Evolutionary conservation across 92 coral and sea anemone species (phyloP), one percentile per base, ranked within the genome.

Genomic region (Scolanthus callimorphus): DNA sequence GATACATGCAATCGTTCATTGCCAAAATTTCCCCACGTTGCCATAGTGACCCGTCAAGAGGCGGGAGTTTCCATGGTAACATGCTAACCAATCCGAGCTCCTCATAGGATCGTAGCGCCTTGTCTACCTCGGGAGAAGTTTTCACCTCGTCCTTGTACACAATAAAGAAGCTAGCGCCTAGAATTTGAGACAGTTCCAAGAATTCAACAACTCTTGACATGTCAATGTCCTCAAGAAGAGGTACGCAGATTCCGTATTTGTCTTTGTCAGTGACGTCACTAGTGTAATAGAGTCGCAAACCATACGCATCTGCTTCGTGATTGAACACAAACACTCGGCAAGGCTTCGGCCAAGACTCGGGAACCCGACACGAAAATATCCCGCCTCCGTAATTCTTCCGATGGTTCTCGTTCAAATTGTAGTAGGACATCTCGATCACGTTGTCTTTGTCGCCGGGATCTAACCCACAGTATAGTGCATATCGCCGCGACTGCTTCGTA

Each of bases 1-100:
- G 67, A 38, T 71, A 71, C 57, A 71, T 39, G n/a, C 78, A 71
- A 62, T 71, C 78, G 29, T 71, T 71, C 10, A 71, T 46, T 27
- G 70, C 70, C 4, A 29, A 19, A 0, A 59, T 39, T 34, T 71
- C 51, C 1, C 70, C 78, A 15, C 21, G 15, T 20, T 62, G 62
- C 55, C 64, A 57, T 2, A 53, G 29, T 11, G 55, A 51, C 25
- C 54, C 29, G 39, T 60, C 52, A 51, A 49, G 12, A 0, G 51
- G 21, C 11, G 70, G 78, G 21, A 62, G n/a, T 15, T 52, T 30
- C 78, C 78, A 71, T 0, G 71, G 49, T 12, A 62, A 28, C 30
- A 71, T 2, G 19, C 17, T 46, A 4, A 31, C 57, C 11, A 53
- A 41, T 4, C 71, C 71, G 11, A 20, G 64, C 20, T 51, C 55